A percentile compares a stretch with the other conserved stretches of the same genome.
Conservation (phyloP, 1,140 invertebrate species). For the Sinella curviseta region DNA sequence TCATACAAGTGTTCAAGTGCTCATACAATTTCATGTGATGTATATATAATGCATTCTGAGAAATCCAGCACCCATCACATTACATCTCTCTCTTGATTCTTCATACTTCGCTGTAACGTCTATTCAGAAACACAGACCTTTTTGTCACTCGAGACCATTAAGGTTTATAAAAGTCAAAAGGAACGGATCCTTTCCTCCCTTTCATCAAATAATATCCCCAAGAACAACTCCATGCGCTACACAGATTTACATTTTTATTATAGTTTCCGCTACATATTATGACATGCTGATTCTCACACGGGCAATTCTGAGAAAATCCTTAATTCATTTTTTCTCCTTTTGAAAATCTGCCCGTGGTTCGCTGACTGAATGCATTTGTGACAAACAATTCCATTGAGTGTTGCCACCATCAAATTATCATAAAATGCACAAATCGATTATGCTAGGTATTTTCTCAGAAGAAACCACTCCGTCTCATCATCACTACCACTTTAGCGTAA, state of each 20-base stretch:
- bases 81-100: not conserved
- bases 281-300: no score
- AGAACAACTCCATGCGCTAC: no score
- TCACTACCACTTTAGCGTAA: no score
- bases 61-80: not conserved
- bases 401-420: no score
- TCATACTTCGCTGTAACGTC: not conserved
- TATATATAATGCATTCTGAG: not conserved
- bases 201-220: no score
- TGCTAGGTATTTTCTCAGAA: no score
- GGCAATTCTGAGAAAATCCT: not conserved
- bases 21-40: not conserved
- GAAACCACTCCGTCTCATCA: no score
- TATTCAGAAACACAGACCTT: not conserved
- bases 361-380: not conserved
- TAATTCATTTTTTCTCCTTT: not conserved
- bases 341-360: not conserved
- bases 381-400: no score
- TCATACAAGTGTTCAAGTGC: not conserved
- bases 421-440: no score
- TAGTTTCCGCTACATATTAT: no score
- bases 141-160: not conserved
- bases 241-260: slow-evolving; percentile 7
- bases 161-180: not conserved
- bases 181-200: no score